Base-by-base conservation (phyloP, 2,113 vertebrate species). In the Myodes glareolus region DNA sequence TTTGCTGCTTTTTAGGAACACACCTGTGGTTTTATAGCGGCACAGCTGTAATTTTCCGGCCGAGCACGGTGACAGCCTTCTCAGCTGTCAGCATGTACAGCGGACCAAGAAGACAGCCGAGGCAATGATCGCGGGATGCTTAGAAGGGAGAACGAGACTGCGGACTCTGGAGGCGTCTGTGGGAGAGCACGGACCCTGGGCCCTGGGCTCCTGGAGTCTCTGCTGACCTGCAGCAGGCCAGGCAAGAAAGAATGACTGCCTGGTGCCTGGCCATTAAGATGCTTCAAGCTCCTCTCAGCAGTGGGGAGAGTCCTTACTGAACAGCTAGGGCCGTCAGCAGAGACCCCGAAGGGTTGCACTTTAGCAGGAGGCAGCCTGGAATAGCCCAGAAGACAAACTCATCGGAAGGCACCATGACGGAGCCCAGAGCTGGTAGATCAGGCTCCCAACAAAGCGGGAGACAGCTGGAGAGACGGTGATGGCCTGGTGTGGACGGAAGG, bases 91-190 rank as follows among this genome's bases (percentile, higher is more conserved):
- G 78, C 33, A 21, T 4, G 31, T 70, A 45, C 17, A 61, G 27
- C 1, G 4, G 89, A 91, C 86, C 75, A 90, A 95, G 39, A 52
- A 96, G 85, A 88, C 45, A 92, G n/a, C 55, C 47, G 85, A 3
- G 31, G 47, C 50, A 63, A 42, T 47, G 70, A 70, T n/a, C 7
- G 39, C n/a, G 76, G 90, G 91, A 80, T 17, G n/a, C 70, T 65
- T 76, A 70, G 81, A 95, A 94, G 39, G 31, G 68, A 80, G 92
- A 75, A 88, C 78, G 52, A 65, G 85, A 25, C 68, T 84, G 68
- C 36, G 68, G 89, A 78, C 13, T 63, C 55, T 72, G 70, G 67
- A 82, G 75, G 42, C 36, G 6, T 63, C 42, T 50, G 13, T 80
- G 76, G 81, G 78, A 91, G 88, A 92, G 42, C 61, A 92, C 61